Evolutionary conservation across 2,113 vertebrate genomes (phyloP).

Genomic region (Embiotoca jacksoni): DNA sequence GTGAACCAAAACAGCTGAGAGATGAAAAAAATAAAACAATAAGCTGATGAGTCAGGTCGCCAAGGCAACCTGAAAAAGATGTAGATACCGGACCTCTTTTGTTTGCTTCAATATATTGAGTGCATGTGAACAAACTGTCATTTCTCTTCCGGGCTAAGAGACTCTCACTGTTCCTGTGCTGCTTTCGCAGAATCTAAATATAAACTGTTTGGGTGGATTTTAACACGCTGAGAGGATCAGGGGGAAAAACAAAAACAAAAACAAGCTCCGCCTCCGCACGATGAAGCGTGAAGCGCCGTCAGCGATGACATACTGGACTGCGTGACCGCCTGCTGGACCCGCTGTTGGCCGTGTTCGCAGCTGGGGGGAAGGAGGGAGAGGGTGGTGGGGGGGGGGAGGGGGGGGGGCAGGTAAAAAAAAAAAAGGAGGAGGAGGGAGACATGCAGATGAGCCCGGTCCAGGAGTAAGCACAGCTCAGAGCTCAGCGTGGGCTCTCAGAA

Average conservation of each 20-base stretch:
- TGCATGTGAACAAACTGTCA: no score
- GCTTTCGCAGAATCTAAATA: no score
- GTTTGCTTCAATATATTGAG: no score
- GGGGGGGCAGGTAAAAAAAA: slow-evolving; percentile 18
- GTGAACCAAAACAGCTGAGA: no score
- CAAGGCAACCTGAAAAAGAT: no score
- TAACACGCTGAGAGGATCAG: neutral
- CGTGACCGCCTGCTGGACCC: slow-evolving; percentile 25
- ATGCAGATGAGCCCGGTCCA: slow-evolving; percentile 66
- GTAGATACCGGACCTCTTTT: no score
- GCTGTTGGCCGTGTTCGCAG: slow-evolving; percentile 54
- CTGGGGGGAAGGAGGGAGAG: slow-evolving; percentile 42
- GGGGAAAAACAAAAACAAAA: neutral
- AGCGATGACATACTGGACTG: slow-evolving; percentile 33
- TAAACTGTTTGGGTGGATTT: neutral
- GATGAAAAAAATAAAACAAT: no score
- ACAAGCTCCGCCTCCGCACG: slow-evolving; percentile 6
- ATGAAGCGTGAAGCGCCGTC: slow-evolving; percentile 11
- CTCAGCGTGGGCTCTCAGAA: slow-evolving; percentile 62
- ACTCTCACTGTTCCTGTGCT: no score
- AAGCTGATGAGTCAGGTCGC: no score
- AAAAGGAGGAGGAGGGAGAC: slow-evolving; percentile 35
- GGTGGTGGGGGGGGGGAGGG: slow-evolving; percentile 7
- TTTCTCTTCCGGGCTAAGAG: no score
- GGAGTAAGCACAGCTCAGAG: slow-evolving; percentile 68